Base-by-base conservation (phyloP, 2,797 vertebrate genomes). In the Mus caroli region DNA sequence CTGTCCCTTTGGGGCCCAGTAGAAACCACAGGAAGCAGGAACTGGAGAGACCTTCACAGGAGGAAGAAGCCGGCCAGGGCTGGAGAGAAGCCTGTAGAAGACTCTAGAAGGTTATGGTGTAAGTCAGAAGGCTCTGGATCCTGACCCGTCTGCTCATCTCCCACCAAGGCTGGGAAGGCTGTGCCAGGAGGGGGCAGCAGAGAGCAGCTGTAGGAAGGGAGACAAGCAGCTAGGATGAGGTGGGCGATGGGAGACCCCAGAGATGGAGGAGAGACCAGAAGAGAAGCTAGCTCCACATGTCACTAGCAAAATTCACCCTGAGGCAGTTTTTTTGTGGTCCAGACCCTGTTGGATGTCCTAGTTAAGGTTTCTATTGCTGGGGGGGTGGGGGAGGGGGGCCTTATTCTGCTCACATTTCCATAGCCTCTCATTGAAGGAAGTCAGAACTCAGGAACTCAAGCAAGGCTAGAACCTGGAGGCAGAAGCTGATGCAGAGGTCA, bases 271-370 rank as follows among this genome's bases (percentile, higher is more conserved):
- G 20, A 56, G 15, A 54, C 14, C 43, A 58, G 6, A 6, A 89
- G 73, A 87, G 37, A 71, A 58, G 79, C 28, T 13, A 11, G 85
- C 54, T 67, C 34, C 0, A 13, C 12, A 3, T 0, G 1, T 20
- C 56, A 14, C 24, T 22, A 1, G 8, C 11, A 62, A 20, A 17
- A n/a, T 31, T 24, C 77, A 22, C 80, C 10, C 34, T 24, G 24
- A 19, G 15, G 6, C 11, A 31, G 6, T 5, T 40, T 15, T 15
- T 77, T 26, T 46, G 31, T 46, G 8, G 34, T 20, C 5, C 9
- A 9, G 15, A 2, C 3, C 0, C 1, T 12, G 20, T 2, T 8
- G 5, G 28, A 22, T 4, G 40, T 46, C 40, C 73, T 46, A 28
- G 75, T 46, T 76, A 76, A 43, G 26, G 43, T 76, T 76, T 76